A percentile compares a stretch with the other conserved stretches of the same genome.
phyloP scores from a whole-genome alignment of 2,797 vertebrate species.

The Anguilla marmorata region DNA sequence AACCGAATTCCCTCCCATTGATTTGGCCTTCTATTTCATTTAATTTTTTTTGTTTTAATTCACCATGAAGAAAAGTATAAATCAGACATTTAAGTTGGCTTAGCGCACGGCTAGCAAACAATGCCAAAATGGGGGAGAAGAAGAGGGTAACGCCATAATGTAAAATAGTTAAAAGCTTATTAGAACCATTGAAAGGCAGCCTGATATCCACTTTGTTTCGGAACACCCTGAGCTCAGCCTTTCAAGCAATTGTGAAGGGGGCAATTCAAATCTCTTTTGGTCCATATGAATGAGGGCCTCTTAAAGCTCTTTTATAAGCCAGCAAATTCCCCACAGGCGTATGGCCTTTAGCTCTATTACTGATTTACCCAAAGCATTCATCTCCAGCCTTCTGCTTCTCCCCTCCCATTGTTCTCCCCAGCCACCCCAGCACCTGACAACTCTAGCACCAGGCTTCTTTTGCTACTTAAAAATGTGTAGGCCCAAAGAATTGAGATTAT shows the following conservation, averaged over 20 bases:
- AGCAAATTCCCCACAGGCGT: constrained; percentile 88
- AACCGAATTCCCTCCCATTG: constrained; percentile 74
- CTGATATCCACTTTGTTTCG: constrained; percentile 94
- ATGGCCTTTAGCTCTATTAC: constrained; percentile 97
- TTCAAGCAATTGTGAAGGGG: constrained; percentile 94
- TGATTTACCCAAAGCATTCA: constrained; percentile 94
- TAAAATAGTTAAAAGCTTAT: constrained; percentile 97
- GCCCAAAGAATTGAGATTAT: constrained; percentile 65
- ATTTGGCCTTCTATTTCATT: constrained; percentile 62
- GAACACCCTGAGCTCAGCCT: constrained; percentile 87
- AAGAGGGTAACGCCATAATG: constrained; percentile 76
- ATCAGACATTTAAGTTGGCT: constrained; percentile 76
- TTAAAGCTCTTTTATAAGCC: constrained; percentile 87
- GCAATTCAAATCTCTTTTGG: constrained; percentile 92
- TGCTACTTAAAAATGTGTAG: constrained; percentile 51
- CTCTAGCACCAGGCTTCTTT: constrained; percentile 71
- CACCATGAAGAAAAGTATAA: constrained; percentile 86
- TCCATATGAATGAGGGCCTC: constrained; percentile 88
- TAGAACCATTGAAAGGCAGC: constrained; percentile 87
- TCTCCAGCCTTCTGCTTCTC: constrained; percentile 90
- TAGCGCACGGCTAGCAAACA: constrained; percentile 68
- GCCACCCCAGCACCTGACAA: constrained; percentile 83
- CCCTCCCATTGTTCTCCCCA: constrained; percentile 73
- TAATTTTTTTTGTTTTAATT: constrained; percentile 69
- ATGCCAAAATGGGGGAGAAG: constrained; percentile 53